Conservation (phyloP, 2,113 vertebrate species). For the Seriola rivoliana region DNA sequence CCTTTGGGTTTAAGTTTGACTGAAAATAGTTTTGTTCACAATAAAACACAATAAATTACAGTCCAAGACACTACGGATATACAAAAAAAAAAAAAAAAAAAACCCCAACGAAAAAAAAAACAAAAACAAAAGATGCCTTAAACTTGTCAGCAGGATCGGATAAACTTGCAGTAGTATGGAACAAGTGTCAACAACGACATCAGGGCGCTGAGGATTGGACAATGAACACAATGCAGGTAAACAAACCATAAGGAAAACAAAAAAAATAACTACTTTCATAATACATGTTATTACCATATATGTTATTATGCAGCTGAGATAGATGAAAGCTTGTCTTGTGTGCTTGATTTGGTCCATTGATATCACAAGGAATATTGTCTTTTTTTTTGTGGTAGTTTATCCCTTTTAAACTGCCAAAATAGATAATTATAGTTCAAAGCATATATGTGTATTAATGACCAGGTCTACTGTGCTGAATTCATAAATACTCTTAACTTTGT, state of each 20-base stretch:
- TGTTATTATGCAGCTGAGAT: constrained; percentile 70
- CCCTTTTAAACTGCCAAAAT: constrained; percentile 53
- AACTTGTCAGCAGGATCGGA: constrained; percentile 72
- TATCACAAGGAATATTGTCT: constrained; percentile 68
- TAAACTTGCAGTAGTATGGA: constrained; percentile 69
- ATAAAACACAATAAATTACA: constrained; percentile 75
- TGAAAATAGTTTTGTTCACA: constrained; percentile 76
- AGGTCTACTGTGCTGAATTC: constrained; percentile 70
- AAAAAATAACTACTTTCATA: constrained; percentile 55
- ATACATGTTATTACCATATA: constrained; percentile 63
- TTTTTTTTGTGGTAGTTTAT: constrained; percentile 45
- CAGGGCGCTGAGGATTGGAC: constrained; percentile 57
- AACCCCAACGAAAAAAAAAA: constrained; percentile 24
- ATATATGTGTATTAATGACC: constrained; percentile 66
- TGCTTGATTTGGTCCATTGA: constrained; percentile 83
- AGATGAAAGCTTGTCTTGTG: constrained; percentile 73
- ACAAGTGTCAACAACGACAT: constrained; percentile 56
- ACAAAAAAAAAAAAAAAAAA: constrained; percentile 37
- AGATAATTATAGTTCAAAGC: constrained; percentile 59
- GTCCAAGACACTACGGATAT: constrained; percentile 68
- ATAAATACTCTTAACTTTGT: constrained; percentile 61
- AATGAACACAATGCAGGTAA: constrained; percentile 68
- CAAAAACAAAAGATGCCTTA: constrained; percentile 55
- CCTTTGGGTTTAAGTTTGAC: constrained; percentile 81
- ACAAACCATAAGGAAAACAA: constrained; percentile 56